These are phyloP conservation scores for Ivindomyrus marchei DNA, from an alignment of 2,113 vertebrate genomes.

Conservation along the genomic window DNA sequence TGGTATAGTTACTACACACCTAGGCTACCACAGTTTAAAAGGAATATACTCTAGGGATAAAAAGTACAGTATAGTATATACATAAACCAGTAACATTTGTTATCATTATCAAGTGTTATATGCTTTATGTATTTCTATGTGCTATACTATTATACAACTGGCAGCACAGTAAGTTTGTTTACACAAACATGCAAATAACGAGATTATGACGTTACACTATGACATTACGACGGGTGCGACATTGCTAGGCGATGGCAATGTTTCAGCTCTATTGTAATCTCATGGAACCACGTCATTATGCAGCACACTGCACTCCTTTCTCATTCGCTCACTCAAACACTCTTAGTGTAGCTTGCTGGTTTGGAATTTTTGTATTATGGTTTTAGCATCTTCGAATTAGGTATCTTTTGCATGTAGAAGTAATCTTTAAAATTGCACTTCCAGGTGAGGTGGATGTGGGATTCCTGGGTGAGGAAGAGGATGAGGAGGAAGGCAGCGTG, in stretches of 20 bases:
- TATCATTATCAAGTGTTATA: background rate
- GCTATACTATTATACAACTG: background rate
- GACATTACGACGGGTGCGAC: background rate
- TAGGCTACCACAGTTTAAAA: background rate
- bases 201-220: too few relatives aligned
- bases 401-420: background rate
- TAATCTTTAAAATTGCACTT: background rate
- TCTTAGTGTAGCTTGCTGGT: background rate
- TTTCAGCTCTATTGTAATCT: background rate
- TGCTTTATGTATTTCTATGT: background rate
- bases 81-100: background rate
- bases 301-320: background rate
- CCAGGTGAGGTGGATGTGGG: slow-evolving; percentile 39
- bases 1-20: background rate
- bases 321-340: background rate
- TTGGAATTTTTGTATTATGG: background rate
- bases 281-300: background rate
- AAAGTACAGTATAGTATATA: background rate
- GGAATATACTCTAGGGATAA: background rate
- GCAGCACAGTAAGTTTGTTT: background rate
- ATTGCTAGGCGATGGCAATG: background rate
- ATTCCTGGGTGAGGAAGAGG: slow-evolving; percentile 27
- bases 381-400: background rate
- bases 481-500: slow-evolving; percentile 6
- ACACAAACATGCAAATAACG: background rate